Base-by-base conservation (phyloP, 1,140 invertebrate genomes). In the Listronotus bonariensis region DNA sequence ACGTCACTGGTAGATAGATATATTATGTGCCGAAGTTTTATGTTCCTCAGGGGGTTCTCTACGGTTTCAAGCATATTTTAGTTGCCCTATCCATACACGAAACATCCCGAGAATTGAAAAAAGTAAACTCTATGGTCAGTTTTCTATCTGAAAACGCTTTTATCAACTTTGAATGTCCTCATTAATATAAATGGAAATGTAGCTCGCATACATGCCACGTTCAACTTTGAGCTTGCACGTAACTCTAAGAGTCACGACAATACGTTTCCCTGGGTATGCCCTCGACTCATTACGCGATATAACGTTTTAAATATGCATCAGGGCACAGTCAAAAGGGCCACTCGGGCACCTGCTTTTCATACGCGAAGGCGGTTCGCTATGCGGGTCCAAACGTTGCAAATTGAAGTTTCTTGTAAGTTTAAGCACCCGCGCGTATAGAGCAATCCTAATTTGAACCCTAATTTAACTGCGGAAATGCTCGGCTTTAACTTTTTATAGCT, bases 301-400 rank as follows among this genome's bases (percentile, higher is more conserved):
- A 68, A 68, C 67, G 40, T 68, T 68, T 68, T 46, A 68, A 68
- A 68, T 68, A 68, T 65, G 67, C 67, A 68, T 58, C 54, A 65
- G 53, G 53, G 41, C 62, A 51, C 34, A 14, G 54, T 31, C 31
- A 32, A 54, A 65, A 49, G 49, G 46, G 58, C n/a, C 53, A 18
- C 38, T 55, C 41, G 60, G 60, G 60, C 60, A 53, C 36, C 20
- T 52, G 58, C 58, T 20, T 61, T 61, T 61, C 58, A 61, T 61
- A 26, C 43, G 56, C 38, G 20, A 55, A 55, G 12, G 38, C 20
- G 38, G 17, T 55, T 52, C 26, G 31, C 49, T 52, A 34, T 41
- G n/a, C 18, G 41, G 18, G 32, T 43, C 51, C 41, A 46, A 55
- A 49, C 60, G 51, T 58, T 55, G 49, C 60, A 63, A 63, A 63